Base-by-base conservation (phyloP, 2,888 invertebrate species). In the Meta bourneti region DNA sequence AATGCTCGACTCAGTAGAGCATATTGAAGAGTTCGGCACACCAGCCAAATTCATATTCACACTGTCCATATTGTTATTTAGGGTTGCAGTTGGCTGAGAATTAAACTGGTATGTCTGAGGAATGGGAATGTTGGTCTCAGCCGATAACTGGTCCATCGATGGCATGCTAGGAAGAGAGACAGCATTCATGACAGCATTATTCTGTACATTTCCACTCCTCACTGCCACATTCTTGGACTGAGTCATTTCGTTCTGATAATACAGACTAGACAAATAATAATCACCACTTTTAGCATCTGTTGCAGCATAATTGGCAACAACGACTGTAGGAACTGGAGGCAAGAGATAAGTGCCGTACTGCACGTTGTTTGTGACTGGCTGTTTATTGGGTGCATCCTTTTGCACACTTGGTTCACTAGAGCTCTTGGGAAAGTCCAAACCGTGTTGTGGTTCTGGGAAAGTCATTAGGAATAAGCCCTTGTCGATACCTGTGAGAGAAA, bases 221-320 rank as follows among this genome's bases (percentile, higher is more conserved):
- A 51, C n/a, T 7, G 79, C 19, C 20, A 52, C 34, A 52, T 52
- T 81, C 20, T 77, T 82, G 5, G 34, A 11, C 61, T 75, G 72
- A 6, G 83, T 88, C 16, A 74, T 69, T 74, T 87, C 87, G 79
- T 91, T 87, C 51, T 91, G 82, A 52, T 83, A 91, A 74, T 83
- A 91, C 0, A 83, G 61, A 78, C 79, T 82, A 11, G 87, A 87
- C 69, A 91, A 79, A 61, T 78, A 48, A 70, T 69, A 91, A 34
- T 83, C 82, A 4, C 83, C 78, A 19, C 34, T 87, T 11, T 82
- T 61, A 9, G 74, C 49, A 72, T 90, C 79, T 48, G 78, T 48
- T 8, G 77, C 51, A 49, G 82, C 77, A 79, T 91, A 91, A 72
- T 91, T 91, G 34, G 87, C 77, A 49, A 91, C 87, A 49, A 91